Evolutionary conservation across 2,888 invertebrate species (phyloP).

Genomic region (Masnerella sp.): DNA sequence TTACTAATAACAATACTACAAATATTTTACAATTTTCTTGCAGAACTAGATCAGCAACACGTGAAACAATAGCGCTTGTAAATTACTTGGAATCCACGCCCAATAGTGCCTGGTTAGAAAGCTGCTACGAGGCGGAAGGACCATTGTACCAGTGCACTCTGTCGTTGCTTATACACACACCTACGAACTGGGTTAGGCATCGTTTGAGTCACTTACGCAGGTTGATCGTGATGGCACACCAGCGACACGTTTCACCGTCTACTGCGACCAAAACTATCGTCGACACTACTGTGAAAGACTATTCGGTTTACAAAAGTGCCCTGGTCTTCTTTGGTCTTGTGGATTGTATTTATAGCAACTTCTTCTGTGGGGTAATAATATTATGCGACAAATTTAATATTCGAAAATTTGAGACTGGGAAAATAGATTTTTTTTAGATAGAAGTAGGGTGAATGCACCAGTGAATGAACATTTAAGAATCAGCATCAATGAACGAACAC

Average conservation of each 20-base stretch:
- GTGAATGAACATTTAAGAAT: too few relatives aligned
- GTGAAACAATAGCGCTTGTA: conserved; percentile 89
- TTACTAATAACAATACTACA: too few relatives aligned
- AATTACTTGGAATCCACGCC: conserved; percentile 84
- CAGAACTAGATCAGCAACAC: conserved; percentile 85
- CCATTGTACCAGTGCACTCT: conserved; percentile 93
- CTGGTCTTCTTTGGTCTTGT: conserved; percentile 91
- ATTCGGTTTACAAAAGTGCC: conserved; percentile 90
- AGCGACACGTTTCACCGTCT: conserved; percentile 83
- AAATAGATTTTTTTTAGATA: too few relatives aligned
- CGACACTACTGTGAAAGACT: conserved; percentile 82
- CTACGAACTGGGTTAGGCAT: conserved; percentile 86
- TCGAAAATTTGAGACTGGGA: too few relatives aligned
- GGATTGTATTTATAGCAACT: conserved; percentile 89
- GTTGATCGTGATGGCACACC: conserved; percentile 87
- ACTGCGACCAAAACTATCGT: conserved; percentile 81
- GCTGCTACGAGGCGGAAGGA: conserved; percentile 93
- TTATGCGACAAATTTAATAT: too few relatives aligned
- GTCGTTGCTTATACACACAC: conserved; percentile 88
- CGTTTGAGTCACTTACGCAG: conserved; percentile 87
- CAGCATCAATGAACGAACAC: too few relatives aligned
- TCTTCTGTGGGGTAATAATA: conserved; percentile 80
- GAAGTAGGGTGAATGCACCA: too few relatives aligned
- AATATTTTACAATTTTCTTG: too few relatives aligned
- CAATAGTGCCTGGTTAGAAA: conserved; percentile 85